Evolutionary conservation across 2,797 vertebrate genomes (phyloP), one percentile per base, ranked within the genome.

Genomic region (Avahi laniger): DNA sequence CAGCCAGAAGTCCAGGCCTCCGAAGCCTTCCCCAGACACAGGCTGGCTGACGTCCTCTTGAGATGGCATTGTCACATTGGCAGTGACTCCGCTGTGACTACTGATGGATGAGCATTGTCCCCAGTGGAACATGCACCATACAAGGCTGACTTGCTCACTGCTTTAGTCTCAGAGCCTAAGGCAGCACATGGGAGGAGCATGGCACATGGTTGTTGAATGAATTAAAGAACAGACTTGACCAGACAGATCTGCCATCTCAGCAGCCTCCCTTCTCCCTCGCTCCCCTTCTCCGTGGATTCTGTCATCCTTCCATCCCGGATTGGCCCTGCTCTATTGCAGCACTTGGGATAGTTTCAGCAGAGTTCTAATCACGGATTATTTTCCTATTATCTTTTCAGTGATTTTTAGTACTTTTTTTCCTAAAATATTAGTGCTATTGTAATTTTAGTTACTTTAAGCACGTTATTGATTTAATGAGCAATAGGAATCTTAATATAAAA

Each of bases 51-150:
- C 33, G 59, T 6, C 72, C 28, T 67, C 26, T 26, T 10, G 5
- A 18, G 11, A 12, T 15, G 28, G 26, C 30, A 10, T 13, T 7
- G 41, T 3, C 78, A n/a, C 5, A 9, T 3, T 8, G 8, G 41
- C 33, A 33, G 24, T 22, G 17, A 20, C 24, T 17, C 15, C 15
- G 67, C 78, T 38, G 48, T 82, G 57, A 46, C n/a, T 18, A 13
- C 22, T 20, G 75, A 4, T 0, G 43, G 38, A 12, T 5, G 24
- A 5, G 11, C 0, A 3, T 18, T 4, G 24, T 33, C 43, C 18
- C 61, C 54, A 4, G n/a, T 0, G 18, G 20, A 57, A 26, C 18
- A 3, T 9, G 30, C 1, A 0, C 11, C 30, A 8, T 50, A 8
- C 22, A 41, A 57, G 57, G 12, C 17, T 33, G 20, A 28, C 3